Conservation (phyloP, 2,888 invertebrate genomes). For the Strigamia maritima region DNA sequence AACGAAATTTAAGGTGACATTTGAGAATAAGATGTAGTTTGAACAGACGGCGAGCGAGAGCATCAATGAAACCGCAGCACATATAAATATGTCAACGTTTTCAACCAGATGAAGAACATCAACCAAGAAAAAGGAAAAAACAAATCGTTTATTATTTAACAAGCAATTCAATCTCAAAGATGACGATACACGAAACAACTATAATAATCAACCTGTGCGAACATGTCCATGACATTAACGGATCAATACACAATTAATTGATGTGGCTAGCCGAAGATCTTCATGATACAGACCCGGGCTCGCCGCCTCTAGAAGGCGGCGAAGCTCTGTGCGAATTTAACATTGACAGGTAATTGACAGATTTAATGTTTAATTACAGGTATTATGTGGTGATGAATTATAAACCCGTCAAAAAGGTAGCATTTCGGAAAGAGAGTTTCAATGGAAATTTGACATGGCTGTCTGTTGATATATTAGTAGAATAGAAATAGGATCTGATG, state of each 20-base stretch:
- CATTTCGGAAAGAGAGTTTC: no score
- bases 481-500: neutral
- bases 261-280: conserved; percentile 40
- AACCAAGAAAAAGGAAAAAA: neutral
- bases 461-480: neutral
- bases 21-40: neutral
- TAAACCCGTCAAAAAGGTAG: no score
- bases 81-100: conserved; percentile 1
- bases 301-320: conserved; percentile 45
- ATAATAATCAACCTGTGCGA: neutral
- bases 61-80: neutral
- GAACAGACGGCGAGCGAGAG: neutral
- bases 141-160: neutral
- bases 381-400: neutral
- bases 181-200: neutral
- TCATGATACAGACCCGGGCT: conserved; percentile 40
- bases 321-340: conserved; percentile 45
- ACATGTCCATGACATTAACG: conserved; percentile 30
- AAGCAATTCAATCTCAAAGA: neutral
- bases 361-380: neutral
- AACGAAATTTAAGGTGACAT: neutral
- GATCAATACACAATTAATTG: conserved; percentile 8
- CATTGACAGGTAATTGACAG: conserved; percentile 40
- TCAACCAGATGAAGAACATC: neutral
- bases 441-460: neutral